Evolutionary conservation across 2,888 invertebrate genomes (phyloP), one percentile per base, ranked within the genome.

Genomic region (Drosophila atripex): DNA sequence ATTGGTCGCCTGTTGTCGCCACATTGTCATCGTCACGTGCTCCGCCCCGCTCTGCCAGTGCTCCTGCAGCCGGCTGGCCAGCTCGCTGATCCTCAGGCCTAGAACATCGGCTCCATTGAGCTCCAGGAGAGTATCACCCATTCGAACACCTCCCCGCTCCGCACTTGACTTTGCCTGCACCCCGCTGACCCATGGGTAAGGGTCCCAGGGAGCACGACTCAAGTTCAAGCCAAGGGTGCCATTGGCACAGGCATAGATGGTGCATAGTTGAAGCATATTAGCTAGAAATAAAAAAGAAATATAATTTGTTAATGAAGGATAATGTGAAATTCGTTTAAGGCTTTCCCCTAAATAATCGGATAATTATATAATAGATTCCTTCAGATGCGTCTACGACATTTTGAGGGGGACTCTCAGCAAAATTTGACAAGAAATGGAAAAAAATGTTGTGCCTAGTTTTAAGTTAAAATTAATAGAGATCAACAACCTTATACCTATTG

Each of bases 141-240:
- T 92, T 80, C 93, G 93, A 51, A 96, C 89, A 0, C 95, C 95
- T 0, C 95, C 94, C 0, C 86, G 60, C 55, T 94, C 93, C 0
- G 95, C 95, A 68, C 93, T 92, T 0, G 95, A 94, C 2, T 92
- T 93, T 0, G 91, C 89, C 35, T 94, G 94, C 41, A 96, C 94
- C 56, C 93, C 94, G 89, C 93, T 93, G 73, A 95, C 94, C 96
- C 96, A 96, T 1, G 96, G 96, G 90, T 96, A 96, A 0, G 96
- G 95, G 89, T 96, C 96, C 95, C 95, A 96, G 58, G 95, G 93
- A 1, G 95, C 95, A 75, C 95, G 93, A 5, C 95, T 95, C 57
- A 96, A 91, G 70, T 96, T 93, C 88, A 96, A 94, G 1, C 96
- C 96, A 49, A 95, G 93, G 4, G 93, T 93, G 66, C 93, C 93